Percentiles rank a stretch among this genome's conserved stretches.
These are phyloP conservation scores for Scalopus aquaticus DNA, from an alignment of 2,113 vertebrate species.

Conservation along the genomic window DNA sequence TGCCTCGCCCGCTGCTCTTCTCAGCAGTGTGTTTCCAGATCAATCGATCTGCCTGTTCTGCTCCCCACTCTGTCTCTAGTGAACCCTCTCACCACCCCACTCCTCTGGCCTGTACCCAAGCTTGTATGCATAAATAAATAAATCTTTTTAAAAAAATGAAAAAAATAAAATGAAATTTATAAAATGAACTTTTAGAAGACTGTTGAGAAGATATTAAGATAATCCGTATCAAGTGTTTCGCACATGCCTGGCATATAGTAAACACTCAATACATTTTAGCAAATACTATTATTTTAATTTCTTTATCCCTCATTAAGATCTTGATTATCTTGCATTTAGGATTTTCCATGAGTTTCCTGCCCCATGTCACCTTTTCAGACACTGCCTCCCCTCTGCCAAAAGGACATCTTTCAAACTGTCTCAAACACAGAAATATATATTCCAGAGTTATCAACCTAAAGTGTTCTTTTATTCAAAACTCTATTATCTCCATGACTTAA, in stretches of 20 bases:
- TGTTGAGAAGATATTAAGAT: neutral
- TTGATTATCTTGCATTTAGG: neutral
- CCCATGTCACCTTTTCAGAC: neutral
- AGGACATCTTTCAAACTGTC: neutral
- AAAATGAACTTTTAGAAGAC: neutral
- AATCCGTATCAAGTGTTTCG: neutral
- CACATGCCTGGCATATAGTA: neutral
- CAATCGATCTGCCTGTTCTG: too few relatives aligned
- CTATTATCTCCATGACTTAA: neutral
- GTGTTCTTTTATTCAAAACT: neutral
- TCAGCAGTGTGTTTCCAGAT: too few relatives aligned
- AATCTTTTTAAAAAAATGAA: too few relatives aligned
- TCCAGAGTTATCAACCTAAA: neutral
- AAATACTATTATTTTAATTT: conserved; percentile 28
- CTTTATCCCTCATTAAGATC: neutral
- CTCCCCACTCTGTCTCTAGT: too few relatives aligned
- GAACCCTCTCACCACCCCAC: too few relatives aligned
- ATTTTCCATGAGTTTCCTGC: neutral
- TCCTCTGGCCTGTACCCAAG: too few relatives aligned
- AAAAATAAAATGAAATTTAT: neutral
- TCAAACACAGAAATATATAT: neutral
- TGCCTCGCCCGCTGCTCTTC: too few relatives aligned
- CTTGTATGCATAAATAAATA: too few relatives aligned
- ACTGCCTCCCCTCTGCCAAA: neutral
- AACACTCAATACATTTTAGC: neutral